Conservation (phyloP, 2,888 invertebrate species). For the Meandrusa payeni region DNA sequence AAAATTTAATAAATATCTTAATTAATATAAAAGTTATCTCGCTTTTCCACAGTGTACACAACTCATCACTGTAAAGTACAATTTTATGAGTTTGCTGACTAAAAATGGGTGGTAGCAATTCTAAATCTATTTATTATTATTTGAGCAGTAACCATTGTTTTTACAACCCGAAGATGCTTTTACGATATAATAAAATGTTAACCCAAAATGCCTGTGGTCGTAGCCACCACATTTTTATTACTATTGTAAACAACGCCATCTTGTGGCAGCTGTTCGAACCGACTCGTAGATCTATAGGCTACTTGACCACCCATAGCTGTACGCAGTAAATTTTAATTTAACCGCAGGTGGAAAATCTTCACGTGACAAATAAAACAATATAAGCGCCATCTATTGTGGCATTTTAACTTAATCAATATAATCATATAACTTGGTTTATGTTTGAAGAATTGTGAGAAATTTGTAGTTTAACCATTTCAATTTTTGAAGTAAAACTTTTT, state of each 20-base stretch:
- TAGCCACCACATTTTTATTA: conserved; percentile 23
- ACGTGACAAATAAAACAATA: not conserved
- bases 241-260: conserved; percentile 55
- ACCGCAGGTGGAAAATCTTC: conserved; percentile 1
- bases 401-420: not conserved
- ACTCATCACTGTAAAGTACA: no score
- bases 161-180: conserved; percentile 26
- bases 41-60: no score
- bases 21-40: no score
- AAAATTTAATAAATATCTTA: not conserved
- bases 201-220: conserved; percentile 12
- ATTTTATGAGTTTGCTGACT: no score
- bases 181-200: conserved; percentile 37
- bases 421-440: no score
- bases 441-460: no score
- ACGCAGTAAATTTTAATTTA: not conserved
- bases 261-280: conserved; percentile 50
- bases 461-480: no score
- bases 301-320: conserved; percentile 46
- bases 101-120: no score
- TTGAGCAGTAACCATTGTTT: conserved; percentile 15
- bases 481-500: no score
- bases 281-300: conserved; percentile 30
- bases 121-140: no score
- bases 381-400: conserved; percentile 23